These are phyloP conservation scores for Tetrax tetrax DNA, from an alignment of 2,113 vertebrate genomes.

Conservation along the genomic window DNA sequence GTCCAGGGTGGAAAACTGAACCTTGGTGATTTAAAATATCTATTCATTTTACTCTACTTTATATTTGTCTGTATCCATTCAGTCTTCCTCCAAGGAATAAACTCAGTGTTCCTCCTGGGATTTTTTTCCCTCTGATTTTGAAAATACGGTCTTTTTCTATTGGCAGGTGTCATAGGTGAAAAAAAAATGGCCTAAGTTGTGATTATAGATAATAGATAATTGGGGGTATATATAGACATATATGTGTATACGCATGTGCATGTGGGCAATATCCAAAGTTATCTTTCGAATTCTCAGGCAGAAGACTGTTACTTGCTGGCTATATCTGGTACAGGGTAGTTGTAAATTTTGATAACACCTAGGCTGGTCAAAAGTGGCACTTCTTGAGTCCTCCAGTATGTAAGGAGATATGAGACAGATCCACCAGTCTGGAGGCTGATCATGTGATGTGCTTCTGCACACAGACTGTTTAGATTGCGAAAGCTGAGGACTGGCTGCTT, in stretches of 20 bases:
- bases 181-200: neutral
- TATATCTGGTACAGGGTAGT: neutral
- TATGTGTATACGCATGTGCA: fast-evolving
- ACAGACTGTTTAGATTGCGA: neutral
- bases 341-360: neutral
- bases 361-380: neutral
- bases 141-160: neutral
- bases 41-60: neutral
- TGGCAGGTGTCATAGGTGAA: neutral
- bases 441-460: neutral
- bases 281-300: neutral
- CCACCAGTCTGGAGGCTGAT: neutral
- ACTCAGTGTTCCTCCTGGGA: too few species aligned
- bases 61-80: neutral
- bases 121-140: neutral
- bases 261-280: neutral
- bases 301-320: neutral
- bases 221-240: fast-evolving
- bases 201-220: neutral
- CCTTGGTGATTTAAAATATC: neutral
- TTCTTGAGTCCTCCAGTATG: neutral
- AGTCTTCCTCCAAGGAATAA: neutral
- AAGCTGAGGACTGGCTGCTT: neutral
- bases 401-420: neutral
- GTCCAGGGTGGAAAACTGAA: neutral